Evolutionary conservation across 2,888 invertebrate genomes (phyloP).

Genomic region (Alcis repandata): DNA sequence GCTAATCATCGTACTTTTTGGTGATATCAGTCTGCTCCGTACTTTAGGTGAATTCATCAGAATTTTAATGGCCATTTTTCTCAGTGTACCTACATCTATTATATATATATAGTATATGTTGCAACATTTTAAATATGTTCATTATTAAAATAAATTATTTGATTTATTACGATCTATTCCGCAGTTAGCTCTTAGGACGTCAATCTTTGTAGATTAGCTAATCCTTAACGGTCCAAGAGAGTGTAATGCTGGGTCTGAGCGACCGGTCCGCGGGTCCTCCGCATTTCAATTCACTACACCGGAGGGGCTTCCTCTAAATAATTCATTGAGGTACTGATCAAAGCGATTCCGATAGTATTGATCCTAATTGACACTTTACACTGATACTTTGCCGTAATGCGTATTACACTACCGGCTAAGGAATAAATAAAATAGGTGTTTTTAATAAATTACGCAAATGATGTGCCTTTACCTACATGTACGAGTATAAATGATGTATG

Average conservation of each 20-base stretch:
- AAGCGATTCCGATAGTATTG: constrained; percentile 30
- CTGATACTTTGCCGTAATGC: constrained; percentile 18
- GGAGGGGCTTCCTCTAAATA: constrained; percentile 39
- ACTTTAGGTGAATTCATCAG: too few relatives aligned
- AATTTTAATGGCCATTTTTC: too few relatives aligned
- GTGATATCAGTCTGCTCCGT: too few relatives aligned
- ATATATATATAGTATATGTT: too few relatives aligned
- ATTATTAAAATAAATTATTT: too few relatives aligned
- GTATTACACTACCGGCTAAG: constrained; percentile 9
- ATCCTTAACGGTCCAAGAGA: background rate
- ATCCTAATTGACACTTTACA: constrained; percentile 33
- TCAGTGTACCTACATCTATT: too few relatives aligned
- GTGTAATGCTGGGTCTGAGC: constrained; percentile 24
- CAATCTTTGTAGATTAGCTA: background rate
- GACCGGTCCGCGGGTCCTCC: constrained; percentile 29
- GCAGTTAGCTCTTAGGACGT: background rate
- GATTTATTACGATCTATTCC: too few relatives aligned
- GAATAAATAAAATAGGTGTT: background rate
- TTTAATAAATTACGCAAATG: background rate
- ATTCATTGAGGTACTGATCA: constrained; percentile 41
- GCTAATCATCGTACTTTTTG: too few relatives aligned
- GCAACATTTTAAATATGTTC: too few relatives aligned
- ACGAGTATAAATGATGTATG: too few relatives aligned
- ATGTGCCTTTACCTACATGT: too few relatives aligned
- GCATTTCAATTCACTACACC: constrained; percentile 46